These are phyloP conservation scores for Colletes collaris DNA, from an alignment of 2,888 invertebrate species.

Conservation along the genomic window DNA sequence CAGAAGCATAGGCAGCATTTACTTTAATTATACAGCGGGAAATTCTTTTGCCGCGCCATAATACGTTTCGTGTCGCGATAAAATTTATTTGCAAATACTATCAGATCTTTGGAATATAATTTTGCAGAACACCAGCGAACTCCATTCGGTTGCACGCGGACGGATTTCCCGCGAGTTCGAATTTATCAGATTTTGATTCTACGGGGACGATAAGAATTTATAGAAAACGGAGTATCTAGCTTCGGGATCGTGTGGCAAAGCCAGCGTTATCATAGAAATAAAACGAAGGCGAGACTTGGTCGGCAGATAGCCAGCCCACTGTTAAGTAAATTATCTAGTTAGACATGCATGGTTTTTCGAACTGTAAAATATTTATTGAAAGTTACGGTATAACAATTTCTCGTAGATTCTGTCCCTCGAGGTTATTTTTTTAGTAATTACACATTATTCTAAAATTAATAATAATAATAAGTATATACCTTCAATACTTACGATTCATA, in stretches of 20 bases:
- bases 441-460: no score
- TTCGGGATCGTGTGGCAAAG: slow-evolving; percentile 1
- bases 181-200: slow-evolving; percentile 26
- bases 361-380: background rate
- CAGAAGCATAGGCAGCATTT: background rate
- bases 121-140: slow-evolving; percentile 7
- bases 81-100: slow-evolving; percentile 24
- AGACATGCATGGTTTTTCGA: background rate
- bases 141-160: slow-evolving; percentile 11
- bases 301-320: background rate
- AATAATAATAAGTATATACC: no score
- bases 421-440: no score
- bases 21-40: background rate
- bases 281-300: background rate
- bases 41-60: slow-evolving; percentile 10
- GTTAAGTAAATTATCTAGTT: slow-evolving; percentile 18
- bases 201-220: slow-evolving; percentile 25
- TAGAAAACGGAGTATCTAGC: background rate
- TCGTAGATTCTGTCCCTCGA: no score
- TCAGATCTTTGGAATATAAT: background rate
- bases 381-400: no score
- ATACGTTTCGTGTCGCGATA: background rate
- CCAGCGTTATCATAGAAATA: background rate
- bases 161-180: background rate
- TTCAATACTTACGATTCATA: no score